A percentile compares a stretch with the other conserved stretches of the same genome.
Conservation (phyloP, 2,888 invertebrate species). For the Leptinotarsa juncta region DNA sequence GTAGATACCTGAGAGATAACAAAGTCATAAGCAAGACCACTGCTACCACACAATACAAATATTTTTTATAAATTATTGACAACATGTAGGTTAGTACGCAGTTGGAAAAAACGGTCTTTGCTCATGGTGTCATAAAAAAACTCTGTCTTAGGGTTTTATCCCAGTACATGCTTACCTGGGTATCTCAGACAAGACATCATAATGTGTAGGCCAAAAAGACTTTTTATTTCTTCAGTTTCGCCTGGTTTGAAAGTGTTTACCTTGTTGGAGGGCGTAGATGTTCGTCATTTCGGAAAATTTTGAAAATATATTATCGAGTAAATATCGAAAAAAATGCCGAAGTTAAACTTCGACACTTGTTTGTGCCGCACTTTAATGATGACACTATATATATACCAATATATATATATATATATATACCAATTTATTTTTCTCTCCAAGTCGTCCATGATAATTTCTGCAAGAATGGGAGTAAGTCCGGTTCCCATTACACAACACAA, state of each 20-base stretch:
- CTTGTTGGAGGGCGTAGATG: slow-evolving; percentile 5
- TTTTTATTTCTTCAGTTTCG: slow-evolving; percentile 20
- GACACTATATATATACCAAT: too few species aligned
- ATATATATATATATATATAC: too few species aligned
- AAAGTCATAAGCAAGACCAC: slow-evolving; percentile 16
- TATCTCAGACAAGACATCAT: too few species aligned
- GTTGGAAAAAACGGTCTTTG: slow-evolving; percentile 20
- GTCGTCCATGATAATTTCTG: too few species aligned
- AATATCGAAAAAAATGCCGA: too few species aligned
- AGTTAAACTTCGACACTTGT: too few species aligned
- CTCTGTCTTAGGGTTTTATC: background rate
- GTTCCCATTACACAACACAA: too few species aligned
- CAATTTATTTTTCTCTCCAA: too few species aligned
- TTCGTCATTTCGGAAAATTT: slow-evolving; percentile 7
- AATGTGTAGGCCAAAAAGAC: slow-evolving; percentile 12
- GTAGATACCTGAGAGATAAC: slow-evolving; percentile 19
- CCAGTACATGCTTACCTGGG: slow-evolving; percentile 18
- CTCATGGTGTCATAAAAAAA: slow-evolving; percentile 21
- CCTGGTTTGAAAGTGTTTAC: background rate
- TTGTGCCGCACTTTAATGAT: too few species aligned
- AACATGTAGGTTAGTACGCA: slow-evolving; percentile 19
- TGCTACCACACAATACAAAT: slow-evolving; percentile 12
- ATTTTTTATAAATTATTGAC: slow-evolving; percentile 21
- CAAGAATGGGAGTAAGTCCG: too few species aligned
- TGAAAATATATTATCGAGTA: background rate